Percentiles rank a stretch among this genome's conserved stretches.
phyloP scores from a whole-genome alignment of 2,113 vertebrate species.

The Nyctereutes procyonoides region DNA sequence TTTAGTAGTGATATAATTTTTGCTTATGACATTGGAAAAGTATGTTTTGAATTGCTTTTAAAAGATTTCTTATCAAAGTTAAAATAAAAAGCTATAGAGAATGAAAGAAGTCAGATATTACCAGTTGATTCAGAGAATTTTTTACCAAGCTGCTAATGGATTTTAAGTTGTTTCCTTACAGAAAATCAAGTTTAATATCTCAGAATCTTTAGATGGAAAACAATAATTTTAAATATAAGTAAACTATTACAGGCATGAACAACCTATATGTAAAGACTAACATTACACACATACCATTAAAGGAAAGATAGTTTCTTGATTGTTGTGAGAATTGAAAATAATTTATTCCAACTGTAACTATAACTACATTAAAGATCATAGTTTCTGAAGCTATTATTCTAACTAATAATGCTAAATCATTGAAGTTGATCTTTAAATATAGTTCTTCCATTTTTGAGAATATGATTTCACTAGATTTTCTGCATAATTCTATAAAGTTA shows the following conservation, averaged over 20 bases:
- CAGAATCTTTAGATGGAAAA: background rate
- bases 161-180: background rate
- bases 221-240: background rate
- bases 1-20: background rate
- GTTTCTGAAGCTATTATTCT: background rate
- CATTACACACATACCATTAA: background rate
- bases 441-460: background rate
- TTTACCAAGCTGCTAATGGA: background rate
- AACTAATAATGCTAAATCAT: background rate
- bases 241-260: background rate
- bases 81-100: background rate
- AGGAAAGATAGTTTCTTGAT: background rate
- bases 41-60: background rate
- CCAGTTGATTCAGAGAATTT: background rate
- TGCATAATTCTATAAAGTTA: background rate
- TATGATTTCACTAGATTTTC: background rate
- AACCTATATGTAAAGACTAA: background rate
- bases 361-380: constrained; percentile 25
- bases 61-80: background rate
- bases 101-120: background rate
- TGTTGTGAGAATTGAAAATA: background rate
- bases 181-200: background rate
- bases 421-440: background rate
- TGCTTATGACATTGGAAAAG: background rate
- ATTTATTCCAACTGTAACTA: background rate